Base-by-base conservation (phyloP, 2,888 invertebrate species). In the Brachypterus glaber region DNA sequence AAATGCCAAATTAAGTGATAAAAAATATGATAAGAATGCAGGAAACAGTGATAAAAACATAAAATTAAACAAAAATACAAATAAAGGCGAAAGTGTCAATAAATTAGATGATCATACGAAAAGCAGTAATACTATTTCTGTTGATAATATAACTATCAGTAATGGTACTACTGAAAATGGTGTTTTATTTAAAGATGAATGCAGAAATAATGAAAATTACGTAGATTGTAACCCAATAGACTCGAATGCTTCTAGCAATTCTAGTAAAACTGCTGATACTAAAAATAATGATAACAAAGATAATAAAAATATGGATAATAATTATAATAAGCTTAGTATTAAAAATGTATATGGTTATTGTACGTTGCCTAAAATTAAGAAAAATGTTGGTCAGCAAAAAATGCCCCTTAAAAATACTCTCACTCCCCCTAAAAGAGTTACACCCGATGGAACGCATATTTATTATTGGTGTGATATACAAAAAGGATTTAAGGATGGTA, bases 391-490 rank as follows among this genome's bases (percentile, higher is more conserved):
- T 44, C 52, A 49, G 40, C 51, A 52, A 18, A 51, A 51, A 24
- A 43, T 40, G 26, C 50, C 49, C 46, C 52, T 60, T 30, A 44
- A 37, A 48, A 52, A 9, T 38, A 33, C 63, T 47, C 49, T 67
- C 43, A 65, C 73, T 55, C 83, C 85, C 47, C 85, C 85, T 41
- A 81, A 79, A 60, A 74, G 84, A 47, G 74, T 77, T 54, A 84
- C 86, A 39, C 79, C 85, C 17, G 87, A 88, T 68, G 87, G 87
- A 53, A 87, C 87, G 44, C 78, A 79, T 60, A 79, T 87, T 60
- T 84, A 82, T 72, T 87, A 87, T 71, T 86, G 87, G 85, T 87
- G 87, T 70, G 86, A 87, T 69, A 66, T 82, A 65, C 78, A 82
- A 52, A 73, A 72, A 55, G 69, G 68, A 52, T 60, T 66, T 35